Evolutionary conservation across 2,113 vertebrate species (phyloP), one percentile per base, ranked within the genome.

Genomic region (Arothron firmamentum): DNA sequence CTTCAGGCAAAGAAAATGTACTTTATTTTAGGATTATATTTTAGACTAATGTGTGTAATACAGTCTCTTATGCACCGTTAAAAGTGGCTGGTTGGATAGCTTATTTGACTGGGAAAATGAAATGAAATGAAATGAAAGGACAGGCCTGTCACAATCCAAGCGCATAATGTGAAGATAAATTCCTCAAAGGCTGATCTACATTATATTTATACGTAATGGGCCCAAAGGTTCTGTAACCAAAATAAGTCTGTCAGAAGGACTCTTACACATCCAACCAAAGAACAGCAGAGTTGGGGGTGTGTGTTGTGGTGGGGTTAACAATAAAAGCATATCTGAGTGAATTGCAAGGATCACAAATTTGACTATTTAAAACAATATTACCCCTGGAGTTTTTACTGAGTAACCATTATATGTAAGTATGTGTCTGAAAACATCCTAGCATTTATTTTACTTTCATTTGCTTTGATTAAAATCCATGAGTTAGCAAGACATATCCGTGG

Each of bases 181-280:
- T 70, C 70, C 81, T 74, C 52, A 25, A 11, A 64, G 78, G 70
- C 79, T 73, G 67, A 84, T 81, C 76, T 81, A 42, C 81, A 85
- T 82, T 84, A 81, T 67, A 77, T 82, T 82, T 38, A 5, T 71
- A 82, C 47, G 2, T 69, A 82, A 80, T 76, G 67, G 74, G 65
- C 74, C 61, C 65, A 72, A 75, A 81, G 69, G 72, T 81, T 81
- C 66, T 71, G 69, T 54, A 76, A 78, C 78, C 62, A 76, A 82
- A 79, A 85, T 77, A 82, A 77, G 70, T 80, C 75, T 80, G 79
- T 77, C 83, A 82, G 59, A 49, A 56, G 64, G 65, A 82, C 77
- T 78, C 53, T 47, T 48, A 70, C 56, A 65, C 47, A 51, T 59
- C 52, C 34, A 72, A 54, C 75, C 55, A 72, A 58, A 63, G 23